phyloP scores from a whole-genome alignment of 2,113 vertebrate genomes.

The Cynopterus brachyotis region DNA sequence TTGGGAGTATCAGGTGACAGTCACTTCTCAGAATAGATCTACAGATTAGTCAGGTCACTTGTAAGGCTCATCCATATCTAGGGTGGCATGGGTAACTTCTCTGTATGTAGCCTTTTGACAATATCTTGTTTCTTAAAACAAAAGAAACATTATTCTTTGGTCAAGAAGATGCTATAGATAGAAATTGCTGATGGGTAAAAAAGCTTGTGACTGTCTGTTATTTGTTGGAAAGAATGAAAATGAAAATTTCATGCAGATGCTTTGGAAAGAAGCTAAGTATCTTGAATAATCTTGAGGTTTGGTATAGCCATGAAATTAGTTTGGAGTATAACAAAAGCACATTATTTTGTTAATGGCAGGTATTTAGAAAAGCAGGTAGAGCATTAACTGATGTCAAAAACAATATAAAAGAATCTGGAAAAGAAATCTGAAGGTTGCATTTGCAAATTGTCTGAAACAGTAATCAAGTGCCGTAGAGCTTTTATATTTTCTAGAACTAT shows the following conservation, averaged over 20 bases:
- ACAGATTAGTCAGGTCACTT: not conserved
- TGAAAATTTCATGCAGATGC: conserved; percentile 25
- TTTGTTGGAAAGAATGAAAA: conserved; percentile 47
- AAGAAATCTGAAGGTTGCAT: not conserved
- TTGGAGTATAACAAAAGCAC: conserved; percentile 24
- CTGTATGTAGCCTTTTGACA: not conserved
- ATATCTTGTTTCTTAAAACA: not conserved
- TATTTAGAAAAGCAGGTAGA: conserved; percentile 26
- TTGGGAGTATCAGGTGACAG: not conserved
- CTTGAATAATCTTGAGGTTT: conserved; percentile 6
- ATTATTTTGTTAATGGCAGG: conserved; percentile 38
- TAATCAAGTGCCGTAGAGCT: not conserved
- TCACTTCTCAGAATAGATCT: not conserved
- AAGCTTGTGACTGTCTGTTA: not conserved
- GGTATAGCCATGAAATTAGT: conserved; percentile 51
- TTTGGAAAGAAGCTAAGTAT: not conserved
- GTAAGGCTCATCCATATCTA: not conserved
- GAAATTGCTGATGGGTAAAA: conserved; percentile 17
- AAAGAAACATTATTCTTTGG: not conserved
- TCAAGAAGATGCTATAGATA: not conserved
- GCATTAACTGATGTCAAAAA: conserved; percentile 7
- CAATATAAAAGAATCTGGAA: not conserved
- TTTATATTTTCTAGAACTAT: not conserved
- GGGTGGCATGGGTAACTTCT: fast-evolving
- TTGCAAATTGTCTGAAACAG: not conserved